Conservation (phyloP, 2,888 invertebrate species). For the Scaptomyza tumidula region DNA sequence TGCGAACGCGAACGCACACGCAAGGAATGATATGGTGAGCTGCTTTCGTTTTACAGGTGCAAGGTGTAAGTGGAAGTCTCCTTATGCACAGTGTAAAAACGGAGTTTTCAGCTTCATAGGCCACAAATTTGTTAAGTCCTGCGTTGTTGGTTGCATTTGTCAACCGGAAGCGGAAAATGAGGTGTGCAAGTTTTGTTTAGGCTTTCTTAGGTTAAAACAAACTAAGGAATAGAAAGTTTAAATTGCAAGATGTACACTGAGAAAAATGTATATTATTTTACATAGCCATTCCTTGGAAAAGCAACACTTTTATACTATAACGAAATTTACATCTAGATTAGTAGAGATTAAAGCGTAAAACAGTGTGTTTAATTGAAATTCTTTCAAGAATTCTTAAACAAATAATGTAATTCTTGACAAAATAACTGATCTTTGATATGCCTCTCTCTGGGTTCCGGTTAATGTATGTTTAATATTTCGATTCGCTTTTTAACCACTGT, state of each 20-base stretch:
- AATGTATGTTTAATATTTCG: not conserved
- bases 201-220: conserved; percentile 15
- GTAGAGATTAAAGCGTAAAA: too few species aligned
- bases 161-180: conserved; percentile 69
- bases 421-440: too few species aligned
- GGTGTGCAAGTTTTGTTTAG: conserved; percentile 60
- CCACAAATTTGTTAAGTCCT: conserved; percentile 18
- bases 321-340: too few species aligned
- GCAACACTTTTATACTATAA: too few species aligned
- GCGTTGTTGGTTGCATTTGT: conserved; percentile 9
- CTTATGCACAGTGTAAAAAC: conserved; percentile 39
- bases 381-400: too few species aligned
- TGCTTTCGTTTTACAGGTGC: not conserved
- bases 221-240: not conserved
- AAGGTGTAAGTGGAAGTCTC: conserved; percentile 1
- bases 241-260: not conserved
- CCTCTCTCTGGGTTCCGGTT: too few species aligned
- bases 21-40: conserved; percentile 34
- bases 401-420: too few species aligned
- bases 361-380: not conserved
- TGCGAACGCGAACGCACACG: conserved; percentile 59
- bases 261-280: too few species aligned
- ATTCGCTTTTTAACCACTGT: conserved; percentile 36
- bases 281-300: too few species aligned
- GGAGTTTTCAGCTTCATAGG: not conserved